Percentiles rank a stretch among this genome's conserved stretches.
Conservation (phyloP, 2,888 invertebrate species). For the Zygaena filipendulae region DNA sequence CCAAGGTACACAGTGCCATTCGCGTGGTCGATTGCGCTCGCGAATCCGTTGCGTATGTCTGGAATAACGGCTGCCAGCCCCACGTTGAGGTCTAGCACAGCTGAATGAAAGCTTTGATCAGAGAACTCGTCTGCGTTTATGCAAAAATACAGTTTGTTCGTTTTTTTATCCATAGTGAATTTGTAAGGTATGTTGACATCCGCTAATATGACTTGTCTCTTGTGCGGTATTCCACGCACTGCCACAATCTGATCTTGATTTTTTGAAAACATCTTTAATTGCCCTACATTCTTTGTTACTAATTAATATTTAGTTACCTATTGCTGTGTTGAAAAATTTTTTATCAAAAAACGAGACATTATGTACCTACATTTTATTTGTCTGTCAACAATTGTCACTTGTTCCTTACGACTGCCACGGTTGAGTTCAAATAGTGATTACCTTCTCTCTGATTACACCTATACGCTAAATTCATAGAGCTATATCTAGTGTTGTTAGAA, state of each 20-base stretch:
- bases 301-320: too few relatives aligned
- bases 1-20: constrained; percentile 33
- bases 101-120: constrained; percentile 41
- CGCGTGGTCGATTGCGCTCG: constrained; percentile 35
- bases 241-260: constrained; percentile 14
- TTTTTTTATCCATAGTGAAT: constrained; percentile 29
- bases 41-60: constrained; percentile 39
- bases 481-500: too few relatives aligned
- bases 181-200: constrained; percentile 43
- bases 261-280: too few relatives aligned
- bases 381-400: too few relatives aligned
- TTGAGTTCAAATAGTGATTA: too few relatives aligned
- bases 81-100: constrained; percentile 29
- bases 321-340: too few relatives aligned
- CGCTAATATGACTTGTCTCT: constrained; percentile 29
- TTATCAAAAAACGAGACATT: too few relatives aligned
- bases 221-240: constrained; percentile 22
- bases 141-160: constrained; percentile 34
- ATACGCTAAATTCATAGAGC: too few relatives aligned
- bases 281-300: too few relatives aligned
- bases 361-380: too few relatives aligned
- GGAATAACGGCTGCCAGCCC: constrained; percentile 27
- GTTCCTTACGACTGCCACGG: too few relatives aligned
- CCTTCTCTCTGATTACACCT: too few relatives aligned
- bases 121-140: constrained; percentile 44